A percentile compares a stretch with the other conserved stretches of the same genome.
Evolutionary conservation across 2,797 vertebrate species (phyloP).

Genomic region (Eulemur mongoz): DNA sequence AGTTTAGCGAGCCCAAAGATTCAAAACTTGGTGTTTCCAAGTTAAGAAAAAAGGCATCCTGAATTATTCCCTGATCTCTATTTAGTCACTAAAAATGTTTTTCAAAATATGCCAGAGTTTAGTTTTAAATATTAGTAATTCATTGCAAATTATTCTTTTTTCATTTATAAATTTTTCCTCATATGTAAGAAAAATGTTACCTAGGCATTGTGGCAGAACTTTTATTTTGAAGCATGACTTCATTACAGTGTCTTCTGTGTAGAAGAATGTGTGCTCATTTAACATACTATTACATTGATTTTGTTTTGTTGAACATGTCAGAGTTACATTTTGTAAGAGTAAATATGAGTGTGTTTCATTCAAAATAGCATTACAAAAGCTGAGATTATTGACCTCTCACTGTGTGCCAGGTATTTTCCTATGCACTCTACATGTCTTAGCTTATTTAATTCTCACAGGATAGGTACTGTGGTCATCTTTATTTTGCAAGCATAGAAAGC

Average conservation of each 20-base stretch:
- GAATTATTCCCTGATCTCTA: background rate
- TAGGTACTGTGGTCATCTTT: background rate
- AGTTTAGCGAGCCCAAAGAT: background rate
- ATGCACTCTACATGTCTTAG: background rate
- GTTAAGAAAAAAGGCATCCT: background rate
- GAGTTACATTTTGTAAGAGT: background rate
- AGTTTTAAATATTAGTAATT: constrained; percentile 6
- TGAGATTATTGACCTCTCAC: background rate
- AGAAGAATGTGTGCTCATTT: background rate
- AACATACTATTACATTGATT: background rate
- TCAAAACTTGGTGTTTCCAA: background rate
- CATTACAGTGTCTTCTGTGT: background rate
- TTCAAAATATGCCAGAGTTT: background rate
- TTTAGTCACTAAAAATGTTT: background rate
- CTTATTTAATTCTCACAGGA: background rate
- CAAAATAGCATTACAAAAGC: background rate
- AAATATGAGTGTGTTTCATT: background rate
- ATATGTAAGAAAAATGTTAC: background rate
- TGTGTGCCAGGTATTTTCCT: background rate
- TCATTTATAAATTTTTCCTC: background rate
- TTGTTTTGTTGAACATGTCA: background rate
- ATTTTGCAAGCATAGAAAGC: background rate
- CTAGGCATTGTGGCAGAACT: background rate
- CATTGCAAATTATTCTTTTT: background rate
- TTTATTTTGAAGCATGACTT: background rate